Base-by-base conservation (phyloP, 2,113 vertebrate species). In the Hipposideros armiger region DNA sequence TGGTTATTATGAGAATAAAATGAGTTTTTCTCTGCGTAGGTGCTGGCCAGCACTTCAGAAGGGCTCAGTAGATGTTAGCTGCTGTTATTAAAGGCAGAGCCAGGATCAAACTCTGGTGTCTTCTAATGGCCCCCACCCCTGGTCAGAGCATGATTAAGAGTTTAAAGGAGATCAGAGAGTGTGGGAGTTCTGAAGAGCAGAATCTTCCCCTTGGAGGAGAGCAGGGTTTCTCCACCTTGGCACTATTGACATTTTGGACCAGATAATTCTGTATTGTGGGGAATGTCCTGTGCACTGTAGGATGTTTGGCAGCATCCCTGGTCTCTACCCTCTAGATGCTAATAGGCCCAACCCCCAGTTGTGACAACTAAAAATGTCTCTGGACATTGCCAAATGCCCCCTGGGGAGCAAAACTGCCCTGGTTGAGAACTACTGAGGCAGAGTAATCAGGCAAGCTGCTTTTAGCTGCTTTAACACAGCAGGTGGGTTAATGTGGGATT, bases 1-100 rank as follows among this genome's bases (percentile, higher is more conserved):
- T 16, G 64, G 58, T 11, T 74, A 22, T 28, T 11, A 42, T 10
- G 74, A 96, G 84, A 84, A 58, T 77, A 24, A 95, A 82, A 19
- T 32, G 88, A 73, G 50, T 77, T 36, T 77, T 36, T 86, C 85
- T 90, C 66, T 1, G 1, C 26, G 69, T 26, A 2, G n/a, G 58
- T 92, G 52, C 50, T 3, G 0, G 80, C 84, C 91, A 50, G 70
- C 36, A 19, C 93, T 81, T 95, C 22, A 82, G 72, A 94, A 56
- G 76, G 81, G 40, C 70, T 70, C 84, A 20, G 9, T 66, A 66
- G 84, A n/a, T 66, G 77, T 50, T 19, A 54, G 91, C 77, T 24
- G 88, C 66, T 36, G 22, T 81, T 81, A 45, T 81, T 56, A 66
- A 56, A 96, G 91, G 54, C 72, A 94, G 77, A 76, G 73, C 72